phyloP scores from a whole-genome alignment of 2,888 invertebrate species.

The Pelosia muscerda region DNA sequence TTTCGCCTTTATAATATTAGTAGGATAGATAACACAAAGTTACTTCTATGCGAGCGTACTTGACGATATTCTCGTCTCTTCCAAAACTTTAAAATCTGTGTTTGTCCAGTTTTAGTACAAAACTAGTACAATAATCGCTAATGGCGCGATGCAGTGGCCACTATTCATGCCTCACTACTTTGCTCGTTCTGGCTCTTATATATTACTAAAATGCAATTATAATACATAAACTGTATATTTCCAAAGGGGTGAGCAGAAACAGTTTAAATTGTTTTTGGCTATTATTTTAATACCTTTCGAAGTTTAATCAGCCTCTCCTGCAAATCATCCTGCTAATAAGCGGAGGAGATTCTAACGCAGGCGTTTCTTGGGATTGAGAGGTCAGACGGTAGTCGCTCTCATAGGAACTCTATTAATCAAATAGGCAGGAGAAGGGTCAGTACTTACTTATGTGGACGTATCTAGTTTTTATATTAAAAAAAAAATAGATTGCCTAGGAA shows the following conservation, averaged over 20 bases:
- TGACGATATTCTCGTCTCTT: constrained; percentile 43
- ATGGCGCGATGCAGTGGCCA: constrained; percentile 85
- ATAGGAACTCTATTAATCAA: neutral
- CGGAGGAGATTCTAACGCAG: neutral
- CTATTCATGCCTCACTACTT: constrained; percentile 67
- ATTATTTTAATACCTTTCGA: too few relatives aligned
- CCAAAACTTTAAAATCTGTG: constrained; percentile 51
- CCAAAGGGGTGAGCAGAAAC: neutral
- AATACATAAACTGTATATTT: neutral
- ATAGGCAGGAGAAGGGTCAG: too few relatives aligned
- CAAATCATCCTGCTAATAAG: neutral
- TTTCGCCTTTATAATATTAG: too few relatives aligned
- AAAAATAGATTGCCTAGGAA: neutral
- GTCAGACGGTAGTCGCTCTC: neutral
- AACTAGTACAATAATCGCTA: constrained; percentile 85
- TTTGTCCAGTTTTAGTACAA: constrained; percentile 71
- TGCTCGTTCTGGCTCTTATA: constrained; percentile 4
- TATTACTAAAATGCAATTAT: constrained; percentile 10
- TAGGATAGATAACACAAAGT: too few relatives aligned
- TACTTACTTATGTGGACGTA: too few relatives aligned
- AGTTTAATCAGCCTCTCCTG: too few relatives aligned
- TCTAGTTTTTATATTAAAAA: too few relatives aligned
- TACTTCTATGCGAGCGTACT: neutral
- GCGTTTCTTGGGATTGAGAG: neutral
- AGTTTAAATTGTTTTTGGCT: neutral